phyloP scores from a whole-genome alignment of 1,140 invertebrate genomes.

The Caenorhabditis briggsae region DNA sequence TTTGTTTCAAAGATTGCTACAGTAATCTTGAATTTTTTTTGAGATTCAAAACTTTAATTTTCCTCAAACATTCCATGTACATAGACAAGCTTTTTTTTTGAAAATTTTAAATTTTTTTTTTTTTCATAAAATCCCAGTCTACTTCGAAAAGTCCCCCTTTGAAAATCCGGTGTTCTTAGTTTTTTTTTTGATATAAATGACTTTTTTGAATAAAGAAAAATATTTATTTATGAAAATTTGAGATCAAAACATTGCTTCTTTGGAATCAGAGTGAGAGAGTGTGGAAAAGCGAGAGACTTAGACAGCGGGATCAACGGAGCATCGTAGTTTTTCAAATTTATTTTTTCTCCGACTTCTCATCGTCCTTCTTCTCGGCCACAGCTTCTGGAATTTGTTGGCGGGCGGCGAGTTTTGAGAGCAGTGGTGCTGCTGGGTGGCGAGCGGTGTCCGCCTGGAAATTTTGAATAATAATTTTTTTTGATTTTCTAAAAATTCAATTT shows the following conservation, averaged over 20 bases:
- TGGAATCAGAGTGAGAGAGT: no score
- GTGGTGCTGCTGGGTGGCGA: slow-evolving; percentile 59
- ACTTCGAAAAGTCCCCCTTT: background rate
- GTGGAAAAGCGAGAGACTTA: background rate
- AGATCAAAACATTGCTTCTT: no score
- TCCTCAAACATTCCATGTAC: slow-evolving; percentile 33
- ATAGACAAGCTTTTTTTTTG: background rate
- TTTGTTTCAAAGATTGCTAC: background rate
- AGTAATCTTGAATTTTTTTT: background rate
- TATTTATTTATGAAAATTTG: no score
- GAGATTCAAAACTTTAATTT: background rate
- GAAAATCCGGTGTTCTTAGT: background rate
- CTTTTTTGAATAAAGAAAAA: no score
- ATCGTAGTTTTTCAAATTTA: background rate
- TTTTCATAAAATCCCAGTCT: background rate
- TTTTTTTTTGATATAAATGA: background rate
- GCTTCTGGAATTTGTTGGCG: slow-evolving; percentile 38
- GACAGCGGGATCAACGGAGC: slow-evolving; percentile 4
- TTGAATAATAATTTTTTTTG: no score
- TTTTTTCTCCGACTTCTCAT: slow-evolving; percentile 46
- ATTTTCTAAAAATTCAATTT: no score
- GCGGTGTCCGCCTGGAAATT: slow-evolving; percentile 51
- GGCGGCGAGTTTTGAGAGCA: slow-evolving; percentile 54
- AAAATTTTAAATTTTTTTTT: background rate
- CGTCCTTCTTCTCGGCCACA: slow-evolving; percentile 51